Evolutionary conservation across 1,140 invertebrate genomes (phyloP), one percentile per base, ranked within the genome.

Genomic region (Cheumatopsyche charites): DNA sequence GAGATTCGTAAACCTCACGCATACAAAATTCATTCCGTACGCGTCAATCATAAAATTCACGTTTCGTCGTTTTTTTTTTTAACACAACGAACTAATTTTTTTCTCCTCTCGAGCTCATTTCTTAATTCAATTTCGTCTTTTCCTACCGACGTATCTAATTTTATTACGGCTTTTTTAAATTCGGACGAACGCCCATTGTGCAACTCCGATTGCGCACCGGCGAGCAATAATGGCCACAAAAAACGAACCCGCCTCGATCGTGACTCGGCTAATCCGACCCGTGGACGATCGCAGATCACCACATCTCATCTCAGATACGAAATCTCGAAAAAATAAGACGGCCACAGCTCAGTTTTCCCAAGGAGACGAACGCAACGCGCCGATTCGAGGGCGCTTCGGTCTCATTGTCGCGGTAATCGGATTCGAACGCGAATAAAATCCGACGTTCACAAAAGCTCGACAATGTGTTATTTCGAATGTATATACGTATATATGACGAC

Each of bases 401-500:
- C n/a, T n/a, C n/a, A n/a, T n/a, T n/a, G n/a, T n/a, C n/a, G n/a
- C n/a, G n/a, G n/a, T n/a, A 58, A 58, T 58, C 55, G 21, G 23
- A 58, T 58, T 58, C 55, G 17, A 19, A 17, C 19, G 23, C 19
- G 55, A 58, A 58, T 58, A 58, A 58, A 58, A 58, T 13, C 55
- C 55, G 11, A 25, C 9, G 29, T 36, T 3, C 9, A 36, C 29
- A 9, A 36, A 36, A 36, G 29, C 29, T n/a, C n/a, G n/a, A n/a
- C n/a, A n/a, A n/a, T n/a, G 29, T 36, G 29, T 36, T 4, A 4
- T 36, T 36, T 3, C 29, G 29, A 4, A 4, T 36, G 29, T 36
- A 9, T 36, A 36, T n/a, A n/a, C n/a, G n/a, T n/a, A n/a, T n/a
- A n/a, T n/a, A n/a, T n/a, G n/a, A n/a, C n/a, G n/a, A n/a, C n/a